A percentile compares a stretch with the other conserved stretches of the same genome.
These are phyloP conservation scores for Nyctibius grandis DNA, from an alignment of 2,797 vertebrate species.

Conservation along the genomic window DNA sequence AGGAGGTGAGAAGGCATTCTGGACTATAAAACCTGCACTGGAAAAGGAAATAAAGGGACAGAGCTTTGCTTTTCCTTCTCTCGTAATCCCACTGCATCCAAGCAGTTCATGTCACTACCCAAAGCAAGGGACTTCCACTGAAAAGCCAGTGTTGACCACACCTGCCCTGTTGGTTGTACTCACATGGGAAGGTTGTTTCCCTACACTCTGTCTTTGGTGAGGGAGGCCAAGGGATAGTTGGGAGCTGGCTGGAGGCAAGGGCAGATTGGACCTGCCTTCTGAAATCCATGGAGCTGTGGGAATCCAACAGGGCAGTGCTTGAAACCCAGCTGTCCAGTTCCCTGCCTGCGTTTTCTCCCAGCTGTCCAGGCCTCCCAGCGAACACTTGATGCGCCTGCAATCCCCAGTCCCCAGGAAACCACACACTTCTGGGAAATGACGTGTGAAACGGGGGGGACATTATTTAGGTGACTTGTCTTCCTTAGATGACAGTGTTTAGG, in stretches of 20 bases:
- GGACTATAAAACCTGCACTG: neutral
- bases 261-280: neutral
- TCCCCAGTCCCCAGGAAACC: neutral
- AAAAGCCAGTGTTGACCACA: neutral
- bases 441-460: neutral
- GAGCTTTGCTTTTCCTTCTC: neutral
- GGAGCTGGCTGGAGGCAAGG: neutral
- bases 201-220: neutral
- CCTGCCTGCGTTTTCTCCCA: neutral
- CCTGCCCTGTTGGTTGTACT: neutral
- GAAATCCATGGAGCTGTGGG: neutral
- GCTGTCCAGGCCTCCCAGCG: accelerated
- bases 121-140: neutral
- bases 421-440: neutral
- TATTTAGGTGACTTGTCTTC: neutral
- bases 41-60: neutral
- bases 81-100: neutral
- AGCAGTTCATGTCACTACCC: neutral
- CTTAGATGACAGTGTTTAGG: neutral
- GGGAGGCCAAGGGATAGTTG: neutral
- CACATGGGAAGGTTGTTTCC: neutral
- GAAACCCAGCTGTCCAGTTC: neutral
- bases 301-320: neutral
- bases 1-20: neutral
- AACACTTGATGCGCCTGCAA: neutral